phyloP scores from a whole-genome alignment of 2,797 vertebrate species.

The Philypnodon macrostomus region DNA sequence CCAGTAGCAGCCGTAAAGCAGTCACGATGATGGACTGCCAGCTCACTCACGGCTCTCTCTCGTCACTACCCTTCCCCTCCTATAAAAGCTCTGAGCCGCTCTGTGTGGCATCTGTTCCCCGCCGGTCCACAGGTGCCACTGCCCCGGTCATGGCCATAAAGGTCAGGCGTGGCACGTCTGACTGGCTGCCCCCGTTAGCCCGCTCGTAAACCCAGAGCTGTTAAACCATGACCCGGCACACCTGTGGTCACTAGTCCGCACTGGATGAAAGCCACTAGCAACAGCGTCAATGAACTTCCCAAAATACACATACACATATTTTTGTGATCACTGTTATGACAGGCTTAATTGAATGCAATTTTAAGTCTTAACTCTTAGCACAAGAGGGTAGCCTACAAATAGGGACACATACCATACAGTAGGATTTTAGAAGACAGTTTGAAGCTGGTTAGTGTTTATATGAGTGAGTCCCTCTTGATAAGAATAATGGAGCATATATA shows the following conservation, averaged over 20 bases:
- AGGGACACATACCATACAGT: neutral
- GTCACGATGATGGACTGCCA: slow-evolving; percentile 70
- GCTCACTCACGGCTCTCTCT: slow-evolving; percentile 43
- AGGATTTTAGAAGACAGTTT: neutral
- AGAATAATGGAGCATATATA: neutral
- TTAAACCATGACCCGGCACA: slow-evolving; percentile 67
- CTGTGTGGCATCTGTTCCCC: slow-evolving; percentile 68
- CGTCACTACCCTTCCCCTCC: slow-evolving; percentile 43
- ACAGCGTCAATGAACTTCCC: slow-evolving; percentile 26
- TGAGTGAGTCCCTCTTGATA: neutral
- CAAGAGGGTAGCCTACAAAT: slow-evolving; percentile 2
- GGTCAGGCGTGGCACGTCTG: slow-evolving; percentile 45
- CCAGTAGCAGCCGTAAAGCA: slow-evolving; percentile 74
- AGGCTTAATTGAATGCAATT: slow-evolving; percentile 3
- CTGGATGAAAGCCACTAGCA: slow-evolving; percentile 47
- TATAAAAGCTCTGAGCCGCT: slow-evolving; percentile 64
- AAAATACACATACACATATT: slow-evolving; percentile 28
- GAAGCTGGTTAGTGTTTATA: neutral
- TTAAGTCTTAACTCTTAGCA: slow-evolving; percentile 3
- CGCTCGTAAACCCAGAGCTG: slow-evolving; percentile 58
- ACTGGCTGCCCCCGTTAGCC: slow-evolving; percentile 58
- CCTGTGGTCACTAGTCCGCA: slow-evolving; percentile 55
- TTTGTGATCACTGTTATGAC: slow-evolving; percentile 8
- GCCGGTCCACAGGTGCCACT: slow-evolving; percentile 68
- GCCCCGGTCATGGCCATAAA: slow-evolving; percentile 61